Evolutionary conservation across 2,888 invertebrate species (phyloP).

Genomic region (Stenolophus ochropezus): DNA sequence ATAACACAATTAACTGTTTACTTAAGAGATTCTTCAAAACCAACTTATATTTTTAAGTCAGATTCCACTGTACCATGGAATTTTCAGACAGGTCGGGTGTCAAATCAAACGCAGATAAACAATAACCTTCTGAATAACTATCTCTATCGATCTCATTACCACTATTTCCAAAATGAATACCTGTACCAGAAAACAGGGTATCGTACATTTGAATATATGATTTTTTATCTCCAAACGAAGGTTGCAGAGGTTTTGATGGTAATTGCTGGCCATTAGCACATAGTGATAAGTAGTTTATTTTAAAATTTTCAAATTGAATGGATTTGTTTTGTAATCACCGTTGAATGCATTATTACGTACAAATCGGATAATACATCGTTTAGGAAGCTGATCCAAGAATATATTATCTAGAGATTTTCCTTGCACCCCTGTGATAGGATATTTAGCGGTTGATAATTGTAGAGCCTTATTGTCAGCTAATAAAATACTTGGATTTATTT

Average conservation of each 20-base stretch:
- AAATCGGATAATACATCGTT: background rate
- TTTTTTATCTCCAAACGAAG: background rate
- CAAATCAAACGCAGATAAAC: too few species aligned
- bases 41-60: too few species aligned
- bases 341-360: background rate
- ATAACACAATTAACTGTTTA: too few species aligned
- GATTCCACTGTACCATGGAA: too few species aligned
- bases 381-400: background rate
- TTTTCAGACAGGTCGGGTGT: too few species aligned
- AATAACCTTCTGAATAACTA: too few species aligned
- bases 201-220: background rate
- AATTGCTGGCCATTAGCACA: background rate
- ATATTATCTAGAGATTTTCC: background rate
- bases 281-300: background rate
- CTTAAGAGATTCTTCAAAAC: too few species aligned
- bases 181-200: background rate
- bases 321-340: background rate
- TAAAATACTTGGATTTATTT: too few species aligned
- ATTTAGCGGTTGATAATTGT: background rate
- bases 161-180: background rate
- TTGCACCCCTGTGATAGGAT: background rate
- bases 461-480: background rate
- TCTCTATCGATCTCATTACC: background rate
- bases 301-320: background rate
- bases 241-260: background rate